Percentiles rank a stretch among this genome's conserved stretches.
phyloP scores from a whole-genome alignment of 1,140 invertebrate genomes.

The Anastrepha ludens region DNA sequence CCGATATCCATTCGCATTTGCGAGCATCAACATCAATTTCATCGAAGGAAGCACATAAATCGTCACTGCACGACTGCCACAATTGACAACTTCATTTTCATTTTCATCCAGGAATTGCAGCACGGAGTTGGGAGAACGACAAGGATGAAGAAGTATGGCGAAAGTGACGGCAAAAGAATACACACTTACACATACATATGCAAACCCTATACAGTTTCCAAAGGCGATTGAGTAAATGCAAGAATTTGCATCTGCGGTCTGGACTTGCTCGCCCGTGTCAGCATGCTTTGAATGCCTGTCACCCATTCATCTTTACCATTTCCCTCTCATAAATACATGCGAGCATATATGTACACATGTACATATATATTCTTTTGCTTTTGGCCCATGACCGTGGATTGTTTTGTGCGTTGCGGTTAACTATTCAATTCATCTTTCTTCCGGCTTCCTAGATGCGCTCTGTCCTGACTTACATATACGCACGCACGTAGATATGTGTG shows the following conservation, averaged over 20 bases:
- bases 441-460: background rate
- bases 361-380: conserved; percentile 21
- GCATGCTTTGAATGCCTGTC: conserved; percentile 47
- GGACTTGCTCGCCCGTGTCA: conserved; percentile 6
- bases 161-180: background rate
- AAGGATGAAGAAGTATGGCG: background rate
- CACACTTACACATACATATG: background rate
- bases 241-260: conserved; percentile 3
- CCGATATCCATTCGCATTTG: background rate
- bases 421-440: conserved; percentile 54
- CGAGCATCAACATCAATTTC: conserved; percentile 48
- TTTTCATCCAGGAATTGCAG: conserved; percentile 32
- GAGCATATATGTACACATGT: background rate
- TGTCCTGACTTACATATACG: background rate
- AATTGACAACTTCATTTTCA: conserved; percentile 47
- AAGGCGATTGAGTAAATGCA: background rate
- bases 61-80: conserved; percentile 37
- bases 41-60: conserved; percentile 49
- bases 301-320: conserved; percentile 28
- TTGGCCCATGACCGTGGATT: conserved; percentile 54
- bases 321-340: background rate
- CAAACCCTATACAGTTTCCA: background rate
- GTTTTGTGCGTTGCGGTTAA: conserved; percentile 56
- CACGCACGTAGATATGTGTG: background rate
- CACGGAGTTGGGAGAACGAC: background rate